Conservation (phyloP, 2,888 invertebrate genomes). For the Carterocephalus palaemon region DNA sequence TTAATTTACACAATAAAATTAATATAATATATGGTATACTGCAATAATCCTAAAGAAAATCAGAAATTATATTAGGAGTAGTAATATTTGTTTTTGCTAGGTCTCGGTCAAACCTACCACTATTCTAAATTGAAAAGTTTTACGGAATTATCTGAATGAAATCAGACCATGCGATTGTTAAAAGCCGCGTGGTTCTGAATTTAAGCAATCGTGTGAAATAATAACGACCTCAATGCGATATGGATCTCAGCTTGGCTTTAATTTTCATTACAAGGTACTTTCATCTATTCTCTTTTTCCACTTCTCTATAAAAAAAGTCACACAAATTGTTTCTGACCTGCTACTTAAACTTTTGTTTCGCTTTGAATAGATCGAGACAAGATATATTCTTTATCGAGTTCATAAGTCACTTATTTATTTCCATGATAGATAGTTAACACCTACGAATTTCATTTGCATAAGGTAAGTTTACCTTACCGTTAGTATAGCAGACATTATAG, state of each 20-base stretch:
- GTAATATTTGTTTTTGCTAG: too few species aligned
- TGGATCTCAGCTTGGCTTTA: constrained; percentile 32
- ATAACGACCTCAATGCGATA: constrained; percentile 38
- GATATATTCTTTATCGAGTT: too few species aligned
- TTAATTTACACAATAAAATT: too few species aligned
- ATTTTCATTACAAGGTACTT: constrained; percentile 22
- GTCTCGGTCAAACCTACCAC: too few species aligned
- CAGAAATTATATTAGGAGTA: too few species aligned
- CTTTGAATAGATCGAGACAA: too few species aligned
- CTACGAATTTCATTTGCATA: too few species aligned
- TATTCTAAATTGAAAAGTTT: not conserved
- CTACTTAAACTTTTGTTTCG: not conserved
- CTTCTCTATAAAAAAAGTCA: constrained; percentile 3
- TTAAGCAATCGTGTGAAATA: constrained; percentile 49
- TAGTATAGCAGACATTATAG: too few species aligned
- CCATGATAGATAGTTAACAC: too few species aligned
- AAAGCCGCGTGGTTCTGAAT: constrained; percentile 38
- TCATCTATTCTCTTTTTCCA: constrained; percentile 22
- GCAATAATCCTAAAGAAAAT: too few species aligned
- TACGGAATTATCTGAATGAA: constrained; percentile 12
- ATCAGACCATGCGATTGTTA: constrained; percentile 19
- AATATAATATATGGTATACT: too few species aligned
- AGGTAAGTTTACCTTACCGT: constrained; percentile 8
- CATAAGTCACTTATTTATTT: too few species aligned
- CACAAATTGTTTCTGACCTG: constrained; percentile 14